Percentiles rank a stretch among this genome's conserved stretches.
phyloP scores from a whole-genome alignment of 2,888 invertebrate genomes.

The Drosophila lacicola region DNA sequence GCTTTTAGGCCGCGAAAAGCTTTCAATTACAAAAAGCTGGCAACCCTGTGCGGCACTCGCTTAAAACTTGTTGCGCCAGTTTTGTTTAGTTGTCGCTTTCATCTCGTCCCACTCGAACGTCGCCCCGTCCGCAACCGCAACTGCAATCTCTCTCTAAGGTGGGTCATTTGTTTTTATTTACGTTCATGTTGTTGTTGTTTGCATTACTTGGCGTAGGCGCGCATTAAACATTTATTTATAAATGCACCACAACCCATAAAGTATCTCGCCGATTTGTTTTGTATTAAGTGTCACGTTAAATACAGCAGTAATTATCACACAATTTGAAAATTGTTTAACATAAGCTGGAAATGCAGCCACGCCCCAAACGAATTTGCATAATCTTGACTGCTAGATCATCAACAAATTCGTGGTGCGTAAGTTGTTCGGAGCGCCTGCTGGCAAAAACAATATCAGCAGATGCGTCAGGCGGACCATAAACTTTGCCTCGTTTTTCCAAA shows the following conservation, averaged over 20 bases:
- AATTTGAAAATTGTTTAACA: slow-evolving; percentile 14
- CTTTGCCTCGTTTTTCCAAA: slow-evolving; percentile 29
- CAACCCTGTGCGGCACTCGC: slow-evolving; percentile 33
- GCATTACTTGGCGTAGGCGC: slow-evolving; percentile 58
- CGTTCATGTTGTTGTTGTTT: slow-evolving; percentile 21
- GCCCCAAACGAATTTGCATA: slow-evolving; percentile 45
- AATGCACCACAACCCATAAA: slow-evolving; percentile 18
- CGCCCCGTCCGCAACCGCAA: slow-evolving; percentile 1
- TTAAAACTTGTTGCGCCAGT: slow-evolving; percentile 69
- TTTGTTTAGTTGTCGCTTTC: slow-evolving; percentile 53
- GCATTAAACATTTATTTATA: slow-evolving; percentile 49
- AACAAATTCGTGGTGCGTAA: neutral
- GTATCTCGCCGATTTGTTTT: slow-evolving; percentile 9
- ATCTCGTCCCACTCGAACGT: slow-evolving; percentile 43
- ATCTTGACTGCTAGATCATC: slow-evolving; percentile 35
- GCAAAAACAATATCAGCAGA: slow-evolving; percentile 13
- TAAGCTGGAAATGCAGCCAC: slow-evolving; percentile 37
- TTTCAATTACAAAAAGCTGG: slow-evolving; percentile 10
- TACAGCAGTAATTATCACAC: neutral
- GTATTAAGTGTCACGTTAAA: slow-evolving; percentile 1
- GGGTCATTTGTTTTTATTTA: slow-evolving; percentile 48
- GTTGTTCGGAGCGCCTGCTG: neutral
- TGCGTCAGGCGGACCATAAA: slow-evolving; percentile 23
- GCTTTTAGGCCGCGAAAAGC: slow-evolving; percentile 31
- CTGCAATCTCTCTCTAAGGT: slow-evolving; percentile 31